Percentiles rank a stretch among this genome's conserved stretches.
phyloP scores from a whole-genome alignment of 2,888 invertebrate species.

The Ligdia adustata region DNA sequence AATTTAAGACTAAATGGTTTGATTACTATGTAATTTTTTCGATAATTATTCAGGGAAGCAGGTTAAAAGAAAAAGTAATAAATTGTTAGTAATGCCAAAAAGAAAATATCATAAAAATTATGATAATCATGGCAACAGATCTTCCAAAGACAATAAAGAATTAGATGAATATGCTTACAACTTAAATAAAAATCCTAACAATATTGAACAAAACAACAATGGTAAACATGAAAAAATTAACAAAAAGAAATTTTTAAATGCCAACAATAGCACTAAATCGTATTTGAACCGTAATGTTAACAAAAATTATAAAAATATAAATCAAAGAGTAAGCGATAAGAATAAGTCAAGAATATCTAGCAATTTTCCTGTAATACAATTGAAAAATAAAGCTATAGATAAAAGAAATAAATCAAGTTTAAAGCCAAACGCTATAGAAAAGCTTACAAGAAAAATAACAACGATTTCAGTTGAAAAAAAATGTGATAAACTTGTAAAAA shows the following conservation, averaged over 20 bases:
- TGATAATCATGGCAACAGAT: constrained; percentile 7
- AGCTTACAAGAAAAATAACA: constrained; percentile 14
- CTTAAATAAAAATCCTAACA: neutral
- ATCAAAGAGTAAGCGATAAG: neutral
- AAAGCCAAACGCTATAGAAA: neutral
- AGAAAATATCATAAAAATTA: constrained; percentile 9
- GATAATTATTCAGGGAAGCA: constrained; percentile 51
- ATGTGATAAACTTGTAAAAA: constrained; percentile 38
- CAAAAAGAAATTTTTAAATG: neutral
- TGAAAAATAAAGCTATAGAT: constrained; percentile 13
- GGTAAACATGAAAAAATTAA: neutral
- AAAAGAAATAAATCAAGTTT: neutral
- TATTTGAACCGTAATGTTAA: neutral
- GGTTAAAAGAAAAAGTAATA: constrained; percentile 53
- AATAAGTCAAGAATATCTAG: too few species aligned
- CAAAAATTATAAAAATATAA: neutral
- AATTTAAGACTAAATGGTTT: neutral
- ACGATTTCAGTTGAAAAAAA: constrained; percentile 41
- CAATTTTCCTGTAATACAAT: too few species aligned
- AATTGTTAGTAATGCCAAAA: constrained; percentile 4
- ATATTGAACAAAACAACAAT: neutral
- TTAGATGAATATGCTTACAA: neutral
- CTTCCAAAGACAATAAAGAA: neutral
- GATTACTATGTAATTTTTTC: neutral
- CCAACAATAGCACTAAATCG: too few species aligned